Conservation (phyloP, 1,140 invertebrate species). For the Drosophila fuyamai region DNA sequence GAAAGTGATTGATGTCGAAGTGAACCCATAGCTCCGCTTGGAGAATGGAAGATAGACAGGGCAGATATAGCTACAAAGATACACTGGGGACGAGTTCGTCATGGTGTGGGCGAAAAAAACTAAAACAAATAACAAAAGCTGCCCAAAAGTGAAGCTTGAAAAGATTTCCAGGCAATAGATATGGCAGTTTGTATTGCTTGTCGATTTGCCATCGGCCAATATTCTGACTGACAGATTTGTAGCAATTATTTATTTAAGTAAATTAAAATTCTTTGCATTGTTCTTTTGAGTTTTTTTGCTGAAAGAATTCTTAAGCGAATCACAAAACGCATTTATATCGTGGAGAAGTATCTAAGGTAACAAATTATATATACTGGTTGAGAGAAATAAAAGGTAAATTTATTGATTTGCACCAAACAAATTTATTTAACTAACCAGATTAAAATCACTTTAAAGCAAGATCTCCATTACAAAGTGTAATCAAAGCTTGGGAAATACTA, state of each 20-base stretch:
- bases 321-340: not conserved
- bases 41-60: constrained; percentile 46
- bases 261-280: constrained; percentile 20
- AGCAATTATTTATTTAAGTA: constrained; percentile 61
- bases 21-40: constrained; percentile 46
- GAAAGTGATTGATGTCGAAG: constrained; percentile 80
- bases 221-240: constrained; percentile 69
- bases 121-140: constrained; percentile 34
- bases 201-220: constrained; percentile 44
- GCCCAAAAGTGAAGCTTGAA: constrained; percentile 40
- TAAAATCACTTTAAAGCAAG: no score
- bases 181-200: constrained; percentile 24
- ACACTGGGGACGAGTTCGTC: constrained; percentile 13
- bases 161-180: constrained; percentile 44
- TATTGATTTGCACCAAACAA: no score
- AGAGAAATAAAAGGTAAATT: no score
- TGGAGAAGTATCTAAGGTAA: no score
- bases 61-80: constrained; percentile 31
- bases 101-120: constrained; percentile 32
- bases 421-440: no score
- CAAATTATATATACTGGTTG: no score
- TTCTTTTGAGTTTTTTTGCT: not conserved
- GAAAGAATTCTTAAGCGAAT: not conserved
- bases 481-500: no score
- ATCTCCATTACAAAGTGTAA: no score